Percentiles rank a stretch among this genome's conserved stretches.
Evolutionary conservation across 2,888 invertebrate species (phyloP).

Genomic region (Tenodera sinensis): DNA sequence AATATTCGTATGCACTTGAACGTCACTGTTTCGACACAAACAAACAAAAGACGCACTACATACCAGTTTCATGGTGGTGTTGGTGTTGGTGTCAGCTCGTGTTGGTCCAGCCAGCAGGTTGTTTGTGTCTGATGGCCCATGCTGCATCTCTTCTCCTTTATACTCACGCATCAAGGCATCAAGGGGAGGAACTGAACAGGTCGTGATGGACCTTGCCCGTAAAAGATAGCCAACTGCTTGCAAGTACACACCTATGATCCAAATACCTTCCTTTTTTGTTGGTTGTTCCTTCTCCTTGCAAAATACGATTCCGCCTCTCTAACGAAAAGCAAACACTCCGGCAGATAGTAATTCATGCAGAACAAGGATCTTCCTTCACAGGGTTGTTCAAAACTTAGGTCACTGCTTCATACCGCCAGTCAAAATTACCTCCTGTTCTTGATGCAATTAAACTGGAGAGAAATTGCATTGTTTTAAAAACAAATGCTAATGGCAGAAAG

Average conservation of each 20-base stretch:
- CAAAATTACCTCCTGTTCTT: too few relatives aligned
- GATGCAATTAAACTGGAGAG: too few relatives aligned
- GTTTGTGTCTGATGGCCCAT: conserved; percentile 29
- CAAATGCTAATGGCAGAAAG: too few relatives aligned
- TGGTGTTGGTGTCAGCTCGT: background rate
- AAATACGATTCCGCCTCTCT: background rate
- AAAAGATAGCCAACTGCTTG: background rate
- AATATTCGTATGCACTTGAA: too few relatives aligned
- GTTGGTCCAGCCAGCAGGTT: conserved; percentile 30
- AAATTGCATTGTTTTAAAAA: too few relatives aligned
- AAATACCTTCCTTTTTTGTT: background rate
- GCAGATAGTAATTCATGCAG: background rate
- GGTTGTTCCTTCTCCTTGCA: background rate
- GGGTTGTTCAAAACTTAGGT: background rate
- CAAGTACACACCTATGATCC: background rate
- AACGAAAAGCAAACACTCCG: background rate
- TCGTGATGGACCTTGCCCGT: background rate
- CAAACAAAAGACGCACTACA: background rate
- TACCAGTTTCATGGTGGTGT: background rate
- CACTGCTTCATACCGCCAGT: background rate
- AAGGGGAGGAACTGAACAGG: background rate
- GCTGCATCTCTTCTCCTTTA: background rate
- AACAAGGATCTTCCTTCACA: background rate
- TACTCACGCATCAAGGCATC: background rate
- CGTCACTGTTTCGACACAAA: background rate